Evolutionary conservation across 1,140 invertebrate species (phyloP).

Genomic region (Nasonia longicornis): DNA sequence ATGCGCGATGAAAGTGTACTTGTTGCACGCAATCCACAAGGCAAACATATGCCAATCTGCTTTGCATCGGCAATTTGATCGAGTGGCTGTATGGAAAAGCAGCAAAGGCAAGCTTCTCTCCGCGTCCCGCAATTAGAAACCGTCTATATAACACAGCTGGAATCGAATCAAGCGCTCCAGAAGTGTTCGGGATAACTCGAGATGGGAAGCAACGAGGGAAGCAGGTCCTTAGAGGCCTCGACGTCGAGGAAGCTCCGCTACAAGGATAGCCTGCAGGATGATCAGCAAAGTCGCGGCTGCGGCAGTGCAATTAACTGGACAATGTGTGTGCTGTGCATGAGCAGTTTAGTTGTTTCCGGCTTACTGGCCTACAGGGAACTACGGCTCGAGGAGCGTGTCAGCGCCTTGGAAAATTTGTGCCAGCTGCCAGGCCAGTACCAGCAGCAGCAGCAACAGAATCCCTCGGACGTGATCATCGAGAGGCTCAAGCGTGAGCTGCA

Average conservation of each 20-base stretch:
- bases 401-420: constrained; percentile 57
- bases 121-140: neutral
- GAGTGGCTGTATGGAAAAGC: neutral
- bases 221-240: constrained; percentile 45
- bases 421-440: neutral
- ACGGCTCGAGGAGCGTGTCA: constrained; percentile 61
- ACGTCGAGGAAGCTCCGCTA: constrained; percentile 57
- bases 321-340: constrained; percentile 63
- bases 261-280: constrained; percentile 34
- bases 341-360: constrained; percentile 59
- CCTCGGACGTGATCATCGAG: constrained; percentile 48
- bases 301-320: constrained; percentile 53
- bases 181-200: neutral
- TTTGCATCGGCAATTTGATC: neutral
- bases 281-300: constrained; percentile 14
- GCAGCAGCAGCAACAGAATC: neutral
- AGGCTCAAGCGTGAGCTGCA: constrained; percentile 56
- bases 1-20: neutral
- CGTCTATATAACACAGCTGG: neutral
- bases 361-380: constrained; percentile 62
- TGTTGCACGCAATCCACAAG: neutral
- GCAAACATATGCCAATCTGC: neutral
- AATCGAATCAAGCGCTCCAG: neutral
- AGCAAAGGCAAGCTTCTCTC: neutral
- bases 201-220: constrained; percentile 38